phyloP scores from a whole-genome alignment of 2,888 invertebrate species.

The Parascotia fuliginaria region DNA sequence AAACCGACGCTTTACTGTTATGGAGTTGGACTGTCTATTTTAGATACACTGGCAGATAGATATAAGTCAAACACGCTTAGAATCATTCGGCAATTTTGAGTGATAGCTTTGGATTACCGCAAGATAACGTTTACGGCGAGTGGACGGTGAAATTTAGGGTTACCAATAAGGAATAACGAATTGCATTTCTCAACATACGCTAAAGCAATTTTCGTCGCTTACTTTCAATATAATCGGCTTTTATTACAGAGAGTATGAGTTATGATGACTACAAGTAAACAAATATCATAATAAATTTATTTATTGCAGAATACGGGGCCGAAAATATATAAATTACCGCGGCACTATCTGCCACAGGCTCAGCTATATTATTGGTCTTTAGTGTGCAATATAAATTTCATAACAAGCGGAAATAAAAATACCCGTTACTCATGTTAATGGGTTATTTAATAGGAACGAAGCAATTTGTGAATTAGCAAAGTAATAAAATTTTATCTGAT shows the following conservation, averaged over 20 bases:
- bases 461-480: conserved; percentile 30
- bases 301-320: conserved; percentile 24
- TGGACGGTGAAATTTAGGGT: conserved; percentile 53
- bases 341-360: no score
- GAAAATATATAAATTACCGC: no score
- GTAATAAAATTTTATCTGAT: conserved; percentile 40
- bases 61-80: conserved; percentile 46
- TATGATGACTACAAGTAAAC: conserved; percentile 14
- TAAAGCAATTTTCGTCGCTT: conserved; percentile 9
- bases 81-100: conserved; percentile 52
- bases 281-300: conserved; percentile 20
- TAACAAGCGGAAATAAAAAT: conserved; percentile 26
- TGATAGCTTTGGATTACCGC: conserved; percentile 62
- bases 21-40: conserved; percentile 46
- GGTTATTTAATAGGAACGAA: conserved; percentile 36
- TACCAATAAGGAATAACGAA: conserved; percentile 25
- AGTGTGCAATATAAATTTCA: conserved; percentile 1
- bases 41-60: conserved; percentile 47
- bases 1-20: conserved; percentile 46
- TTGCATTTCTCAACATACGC: conserved; percentile 1
- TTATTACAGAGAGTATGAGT: no score
- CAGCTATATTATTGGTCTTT: neutral
- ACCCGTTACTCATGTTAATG: conserved; percentile 27
- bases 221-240: conserved; percentile 4
- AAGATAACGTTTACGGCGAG: conserved; percentile 51